Conservation (phyloP, 2,888 invertebrate genomes). For the Clunio marinus region DNA sequence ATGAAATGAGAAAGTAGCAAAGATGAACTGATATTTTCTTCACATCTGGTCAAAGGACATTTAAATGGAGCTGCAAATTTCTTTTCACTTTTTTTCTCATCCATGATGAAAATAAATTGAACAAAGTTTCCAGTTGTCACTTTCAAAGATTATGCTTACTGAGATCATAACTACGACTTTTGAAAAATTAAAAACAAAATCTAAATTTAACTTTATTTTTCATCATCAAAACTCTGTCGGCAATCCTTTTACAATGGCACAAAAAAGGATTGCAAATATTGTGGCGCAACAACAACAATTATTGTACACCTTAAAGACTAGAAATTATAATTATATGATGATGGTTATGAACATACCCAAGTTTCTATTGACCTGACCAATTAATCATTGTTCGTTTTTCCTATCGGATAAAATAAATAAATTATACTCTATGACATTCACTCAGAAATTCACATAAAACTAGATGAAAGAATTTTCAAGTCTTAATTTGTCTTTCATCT, state of each 20-base stretch:
- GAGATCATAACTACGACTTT: no score
- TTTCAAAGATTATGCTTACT: no score
- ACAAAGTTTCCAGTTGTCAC: no score
- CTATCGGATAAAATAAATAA: not conserved
- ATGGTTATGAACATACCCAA: not conserved
- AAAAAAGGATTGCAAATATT: constrained; percentile 16
- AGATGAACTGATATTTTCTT: not conserved
- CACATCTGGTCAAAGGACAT: constrained; percentile 1
- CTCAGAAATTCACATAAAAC: not conserved
- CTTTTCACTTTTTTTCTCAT: no score
- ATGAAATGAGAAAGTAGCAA: constrained; percentile 8
- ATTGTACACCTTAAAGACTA: not conserved
- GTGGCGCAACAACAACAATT: not conserved
- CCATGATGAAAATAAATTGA: no score
- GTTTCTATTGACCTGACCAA: not conserved
- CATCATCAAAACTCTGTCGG: not conserved
- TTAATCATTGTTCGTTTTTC: not conserved
- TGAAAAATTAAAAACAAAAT: no score
- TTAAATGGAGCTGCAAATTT: constrained; percentile 1
- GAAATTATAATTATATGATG: not conserved
- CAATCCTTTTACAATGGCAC: constrained; percentile 22
- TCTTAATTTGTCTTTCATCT: not conserved
- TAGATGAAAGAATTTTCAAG: not conserved
- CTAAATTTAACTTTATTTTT: not conserved
- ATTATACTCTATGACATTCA: constrained; percentile 11